Evolutionary conservation across 2,113 vertebrate genomes (phyloP), one percentile per base, ranked within the genome.

Genomic region (Corythaeola cristata): DNA sequence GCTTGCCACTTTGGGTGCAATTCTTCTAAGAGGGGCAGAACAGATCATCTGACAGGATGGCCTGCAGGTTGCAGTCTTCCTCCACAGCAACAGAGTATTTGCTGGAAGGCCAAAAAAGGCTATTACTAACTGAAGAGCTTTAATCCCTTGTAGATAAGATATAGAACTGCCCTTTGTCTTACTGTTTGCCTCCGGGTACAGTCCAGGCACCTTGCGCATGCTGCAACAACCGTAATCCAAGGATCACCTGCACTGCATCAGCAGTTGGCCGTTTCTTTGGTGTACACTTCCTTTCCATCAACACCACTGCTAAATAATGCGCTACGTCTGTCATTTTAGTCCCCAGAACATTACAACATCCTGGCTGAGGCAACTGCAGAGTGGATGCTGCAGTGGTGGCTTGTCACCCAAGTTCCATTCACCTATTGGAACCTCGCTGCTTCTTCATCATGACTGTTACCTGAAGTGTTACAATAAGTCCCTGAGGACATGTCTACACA

Each of bases 221-320:
- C 90, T 78, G 90, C 94, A 84, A 35, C 32, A 19, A 1, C 83
- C 22, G 4, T 0, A 6, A n/a, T 6, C 47, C 72, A 4, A 28
- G 60, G 4, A 33, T 67, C 68, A 23, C 83, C 92, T 39, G 90
- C 96, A 62, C 11, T 89, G 95, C 93, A 94, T 14, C 85, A 80
- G 85, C 85, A 81, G 53, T 20, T 28, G 6, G 3, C 35, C 39
- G 8, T 14, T 69, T 32, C 63, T 32, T 11, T 3, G 74, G 3
- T 16, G 13, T n/a, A 12, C 64, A 6, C 67, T 21, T 5, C 44
- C 55, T 37, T 21, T 3, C 90, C 28, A 37, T 2, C 92, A 32
- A 8, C 71, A 1, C 41, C 14, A 71, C 84, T 6, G 91, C 85
- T 28, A 39, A 49, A 3, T 5, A 4, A 3, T 1, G 37, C 6